Base-by-base conservation (phyloP, 2,113 vertebrate species). In the Falcunculus frontatus region DNA sequence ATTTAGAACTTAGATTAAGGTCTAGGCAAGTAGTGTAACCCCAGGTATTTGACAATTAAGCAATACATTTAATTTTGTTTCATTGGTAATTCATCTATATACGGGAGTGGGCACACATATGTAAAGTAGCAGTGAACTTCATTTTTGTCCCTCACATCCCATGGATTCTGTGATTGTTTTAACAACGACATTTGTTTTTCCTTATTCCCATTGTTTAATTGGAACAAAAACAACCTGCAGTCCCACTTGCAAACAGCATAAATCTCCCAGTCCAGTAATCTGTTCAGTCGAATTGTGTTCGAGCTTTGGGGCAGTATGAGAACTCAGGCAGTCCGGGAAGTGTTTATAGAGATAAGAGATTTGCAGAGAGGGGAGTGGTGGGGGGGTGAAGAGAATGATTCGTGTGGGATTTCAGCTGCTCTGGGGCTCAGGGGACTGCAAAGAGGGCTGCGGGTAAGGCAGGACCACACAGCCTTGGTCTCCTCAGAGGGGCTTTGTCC, bases 331-430 rank as follows among this genome's bases (percentile, higher is more conserved):
- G 79, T 73, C 25, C 94, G 93, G 97, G 96, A 97, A 96, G 55
- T 96, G 94, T 90, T 96, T 91, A 33, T 64, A 46, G 27, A 96
- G 95, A 96, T 97, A 97, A 97, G 95, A 91, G 76, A n/a, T 65
- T 91, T 92, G 19, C 63, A 57, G 79, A 20, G 70, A 11, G 41
- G 25, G 33, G 16, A 13, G 25, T 21, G 13, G 10, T 63, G 8
- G 4, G 11, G 11, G 4, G 53, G 21, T 41, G 4, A 42, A 44
- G 49, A 27, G 10, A 29, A 30, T 20, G 52, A 57, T 86, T 92
- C 32, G 4, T 52, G 53, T 82, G 87, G 57, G 72, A 91, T 90
- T 90, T 95, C 32, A 26, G 56, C 42, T 39, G 30, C 63, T 81
- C 70, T 57, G 41, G 19, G 37, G 33, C 57, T 93, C 22, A 0